Conservation (phyloP, 2,113 vertebrate species). For the Tringa solitaria region DNA sequence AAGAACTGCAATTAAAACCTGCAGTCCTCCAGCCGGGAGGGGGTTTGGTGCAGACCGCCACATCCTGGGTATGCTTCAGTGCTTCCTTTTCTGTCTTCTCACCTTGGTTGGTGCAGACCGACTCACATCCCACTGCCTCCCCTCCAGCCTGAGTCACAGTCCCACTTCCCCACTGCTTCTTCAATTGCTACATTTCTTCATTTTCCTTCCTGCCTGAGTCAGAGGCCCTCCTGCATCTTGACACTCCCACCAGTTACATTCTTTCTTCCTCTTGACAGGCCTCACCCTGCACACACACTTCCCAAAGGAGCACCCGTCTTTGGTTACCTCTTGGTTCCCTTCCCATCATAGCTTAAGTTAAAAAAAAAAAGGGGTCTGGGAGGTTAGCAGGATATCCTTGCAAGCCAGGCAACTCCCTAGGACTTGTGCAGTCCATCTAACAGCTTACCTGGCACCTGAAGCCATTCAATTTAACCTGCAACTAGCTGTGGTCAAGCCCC, state of each 20-base stretch:
- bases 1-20: neutral
- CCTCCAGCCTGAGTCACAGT: constrained; percentile 44
- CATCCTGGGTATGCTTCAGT: neutral
- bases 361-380: neutral
- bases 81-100: neutral
- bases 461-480: neutral
- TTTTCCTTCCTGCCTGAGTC: constrained; percentile 63
- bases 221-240: constrained; percentile 24
- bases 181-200: constrained; percentile 50
- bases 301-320: neutral
- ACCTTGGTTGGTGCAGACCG: fast-evolving
- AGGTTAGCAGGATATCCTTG: neutral
- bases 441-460: neutral
- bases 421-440: neutral
- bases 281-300: neutral
- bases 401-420: neutral
- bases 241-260: constrained; percentile 19
- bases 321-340: neutral
- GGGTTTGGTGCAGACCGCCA: neutral
- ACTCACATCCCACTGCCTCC: neutral
- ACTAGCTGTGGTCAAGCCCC: neutral
- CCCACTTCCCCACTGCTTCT: constrained; percentile 37
- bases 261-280: neutral
- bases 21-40: neutral
- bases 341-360: neutral